Conservation (phyloP, 2,888 invertebrate species). For the Thecophora atra region DNA sequence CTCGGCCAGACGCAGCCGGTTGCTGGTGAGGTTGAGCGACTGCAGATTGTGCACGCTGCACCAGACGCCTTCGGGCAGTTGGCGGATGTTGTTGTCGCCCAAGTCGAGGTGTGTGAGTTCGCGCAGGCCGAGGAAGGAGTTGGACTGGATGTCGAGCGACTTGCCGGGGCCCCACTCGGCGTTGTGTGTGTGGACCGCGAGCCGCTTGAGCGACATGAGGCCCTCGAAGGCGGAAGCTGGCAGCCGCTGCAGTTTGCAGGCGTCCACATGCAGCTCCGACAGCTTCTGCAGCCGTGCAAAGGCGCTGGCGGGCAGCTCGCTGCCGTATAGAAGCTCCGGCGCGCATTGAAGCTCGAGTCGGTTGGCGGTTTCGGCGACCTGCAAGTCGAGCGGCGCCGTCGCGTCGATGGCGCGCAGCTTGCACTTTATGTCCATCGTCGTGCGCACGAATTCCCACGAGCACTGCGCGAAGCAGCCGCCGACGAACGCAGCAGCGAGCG, state of each 20-base stretch:
- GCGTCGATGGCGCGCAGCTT: slow-evolving; percentile 61
- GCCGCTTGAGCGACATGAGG: slow-evolving; percentile 78
- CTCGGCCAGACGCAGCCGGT: slow-evolving; percentile 81
- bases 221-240: slow-evolving; percentile 83
- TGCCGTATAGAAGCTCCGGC: slow-evolving; percentile 81
- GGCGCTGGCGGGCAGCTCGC: slow-evolving; percentile 75
- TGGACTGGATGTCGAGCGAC: slow-evolving; percentile 77
- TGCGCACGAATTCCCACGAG: slow-evolving; percentile 65
- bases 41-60: slow-evolving; percentile 83
- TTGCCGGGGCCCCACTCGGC: slow-evolving; percentile 80
- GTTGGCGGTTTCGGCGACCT: slow-evolving; percentile 75
- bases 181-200: slow-evolving; percentile 83
- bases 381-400: slow-evolving; percentile 59
- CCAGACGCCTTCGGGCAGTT: slow-evolving; percentile 80
- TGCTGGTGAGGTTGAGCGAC: slow-evolving; percentile 84
- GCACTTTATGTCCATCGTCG: slow-evolving; percentile 65
- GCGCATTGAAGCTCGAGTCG: slow-evolving; percentile 80
- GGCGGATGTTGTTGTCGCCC: slow-evolving; percentile 84
- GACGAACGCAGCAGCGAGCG: slow-evolving; percentile 14
- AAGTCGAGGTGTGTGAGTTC: slow-evolving; percentile 83
- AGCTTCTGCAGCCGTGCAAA: slow-evolving; percentile 79
- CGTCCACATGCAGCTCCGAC: slow-evolving; percentile 77
- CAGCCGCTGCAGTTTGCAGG: slow-evolving; percentile 82
- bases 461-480: slow-evolving; percentile 57
- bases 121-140: slow-evolving; percentile 79